Base-by-base conservation (phyloP, 2,888 invertebrate species). In the Choristoneura rosaceana region DNA sequence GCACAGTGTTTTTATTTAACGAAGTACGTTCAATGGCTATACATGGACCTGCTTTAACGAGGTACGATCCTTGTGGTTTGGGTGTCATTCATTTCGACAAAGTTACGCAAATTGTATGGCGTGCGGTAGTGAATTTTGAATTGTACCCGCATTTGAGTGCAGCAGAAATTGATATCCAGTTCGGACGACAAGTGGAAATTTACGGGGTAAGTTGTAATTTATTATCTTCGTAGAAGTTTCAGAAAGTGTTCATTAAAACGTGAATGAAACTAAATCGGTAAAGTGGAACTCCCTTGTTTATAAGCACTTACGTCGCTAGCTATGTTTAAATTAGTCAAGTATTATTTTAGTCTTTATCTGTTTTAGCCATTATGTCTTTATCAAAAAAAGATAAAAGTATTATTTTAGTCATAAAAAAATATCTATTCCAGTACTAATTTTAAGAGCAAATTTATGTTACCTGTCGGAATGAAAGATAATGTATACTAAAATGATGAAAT, bases 31-130 rank as follows among this genome's bases (percentile, higher is more conserved):
- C 85, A 3, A 87, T 93, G 87, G 80, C 90, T 9, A 76, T 93
- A 52, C 84, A 84, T 65, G 92, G 92, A 0, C 83, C 89, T 1
- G 81, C 81, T 50, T 78, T 89, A 69, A 90, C 87, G 0, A 85
- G 88, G 75, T 93, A 93, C 61, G 88, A 90, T 55, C 93, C 93
- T 1, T 93, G 93, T 76, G 90, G 90, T 14, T 78, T 93, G 60
- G 92, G 90, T 2, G 80, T 90, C 8, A 79, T 93, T 75, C 84
- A 90, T 81, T 93, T 93, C 74, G 89, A 92, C 74, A 89, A 82
- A 82, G 65, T 88, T 7, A 78, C 79, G 4, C 80, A 83, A 2
- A 81, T 78, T 70, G 66, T 84, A 74, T 93, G 93, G 93, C 79
- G 77, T 67, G 91, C 88, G 10, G 81, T 83, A 9, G 76, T 93